Conservation (phyloP, 2,797 vertebrate species). For the Sorex maritimensis region DNA sequence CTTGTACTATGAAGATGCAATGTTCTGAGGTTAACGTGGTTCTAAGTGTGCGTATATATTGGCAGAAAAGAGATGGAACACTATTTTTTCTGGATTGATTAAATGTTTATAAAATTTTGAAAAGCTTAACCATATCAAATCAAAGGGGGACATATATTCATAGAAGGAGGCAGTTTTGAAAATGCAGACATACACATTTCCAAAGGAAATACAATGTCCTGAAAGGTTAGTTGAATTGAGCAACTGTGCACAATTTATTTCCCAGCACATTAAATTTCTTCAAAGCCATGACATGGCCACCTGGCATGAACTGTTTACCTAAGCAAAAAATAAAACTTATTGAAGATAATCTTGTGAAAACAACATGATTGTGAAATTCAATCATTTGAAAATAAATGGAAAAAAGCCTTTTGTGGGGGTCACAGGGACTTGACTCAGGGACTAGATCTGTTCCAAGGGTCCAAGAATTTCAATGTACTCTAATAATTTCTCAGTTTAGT, state of each 20-base stretch:
- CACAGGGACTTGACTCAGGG: not conserved
- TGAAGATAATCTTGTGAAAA: slow-evolving; percentile 17
- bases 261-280: slow-evolving; percentile 49
- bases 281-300: slow-evolving; percentile 34
- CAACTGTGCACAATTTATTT: slow-evolving; percentile 68
- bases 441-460: not conserved
- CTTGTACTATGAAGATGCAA: not conserved
- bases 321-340: slow-evolving; percentile 23
- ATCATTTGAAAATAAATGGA: slow-evolving; percentile 32
- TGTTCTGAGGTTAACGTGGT: slow-evolving; percentile 56
- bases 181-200: slow-evolving; percentile 68
- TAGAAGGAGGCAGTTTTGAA: slow-evolving; percentile 76
- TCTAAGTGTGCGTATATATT: slow-evolving; percentile 78
- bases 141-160: slow-evolving; percentile 35
- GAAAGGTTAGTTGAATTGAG: slow-evolving; percentile 59
- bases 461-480: not conserved
- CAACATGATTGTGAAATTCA: slow-evolving; percentile 26
- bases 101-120: slow-evolving; percentile 85
- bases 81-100: slow-evolving; percentile 81
- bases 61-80: slow-evolving; percentile 73
- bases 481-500: not conserved
- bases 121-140: slow-evolving; percentile 73
- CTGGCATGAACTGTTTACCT: slow-evolving; percentile 47
- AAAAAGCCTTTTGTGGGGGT: slow-evolving; percentile 8
- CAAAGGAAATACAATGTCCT: slow-evolving; percentile 67